Evolutionary conservation across 2,797 vertebrate species (phyloP), one percentile per base, ranked within the genome.

Genomic region (Mustela erminea): DNA sequence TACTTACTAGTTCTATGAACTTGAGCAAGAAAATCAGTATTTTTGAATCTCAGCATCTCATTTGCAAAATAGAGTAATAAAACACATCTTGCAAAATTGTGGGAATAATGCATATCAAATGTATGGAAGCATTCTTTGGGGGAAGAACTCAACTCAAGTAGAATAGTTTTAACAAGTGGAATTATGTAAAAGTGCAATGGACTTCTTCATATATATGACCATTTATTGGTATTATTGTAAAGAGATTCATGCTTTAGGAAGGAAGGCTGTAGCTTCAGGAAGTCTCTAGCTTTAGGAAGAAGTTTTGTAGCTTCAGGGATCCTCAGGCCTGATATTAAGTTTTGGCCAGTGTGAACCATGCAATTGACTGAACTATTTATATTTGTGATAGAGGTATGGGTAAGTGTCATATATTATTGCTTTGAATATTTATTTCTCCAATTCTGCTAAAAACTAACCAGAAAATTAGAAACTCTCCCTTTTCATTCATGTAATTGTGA

Each of bases 11-110:
- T 68, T 94, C 80, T 88, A 7, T 68, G 60, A 88, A 87, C 21
- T 68, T 84, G 54, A 90, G 27, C 41, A 92, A 88, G 52, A 96
- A 95, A 94, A 84, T 95, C 77, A 85, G 0, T 94, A 46, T 90
- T 90, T 97, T n/a, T 75, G 13, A 90, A 87, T 89, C 68, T 84
- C 27, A 75, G 15, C 43, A 78, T 46, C 23, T 96, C 27, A 66
- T 94, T 96, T 96, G 25, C 41, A 89, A 92, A 91, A 87, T 18
- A 21, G 14, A 90, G 23, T 86, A 85, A 68, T 62, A 74, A 41
- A 75, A 86, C 13, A 43, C 25, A 38, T 75, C 41, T 92, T 70
- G 60, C 23, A 91, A 93, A 90, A 90, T 46, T 86, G 14, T 75
- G 41, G 20, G 27, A 77, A 80, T 68, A 87, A 72, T 70, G 6